These are phyloP conservation scores for Zhuqinia jingwanae DNA, from an alignment of 2,888 invertebrate species.

Conservation along the genomic window DNA sequence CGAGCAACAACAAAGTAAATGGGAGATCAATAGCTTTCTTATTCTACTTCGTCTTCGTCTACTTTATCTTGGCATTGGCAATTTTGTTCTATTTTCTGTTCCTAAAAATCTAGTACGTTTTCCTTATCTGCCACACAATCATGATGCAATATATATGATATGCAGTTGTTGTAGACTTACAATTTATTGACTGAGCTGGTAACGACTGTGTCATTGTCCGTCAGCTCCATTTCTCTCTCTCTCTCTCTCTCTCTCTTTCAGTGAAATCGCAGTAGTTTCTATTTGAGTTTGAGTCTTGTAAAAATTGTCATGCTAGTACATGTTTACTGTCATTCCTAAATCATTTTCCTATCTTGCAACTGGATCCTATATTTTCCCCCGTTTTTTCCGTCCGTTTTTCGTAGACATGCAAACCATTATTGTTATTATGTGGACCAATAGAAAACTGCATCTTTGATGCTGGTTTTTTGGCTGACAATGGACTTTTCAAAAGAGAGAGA, in stretches of 20 bases:
- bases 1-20: constrained; percentile 42
- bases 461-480: no score
- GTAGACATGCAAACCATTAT: no score
- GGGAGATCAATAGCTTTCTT: constrained; percentile 32
- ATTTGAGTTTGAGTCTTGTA: background rate
- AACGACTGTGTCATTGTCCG: no score
- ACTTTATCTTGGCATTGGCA: constrained; percentile 37
- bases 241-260: no score
- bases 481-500: no score
- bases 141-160: constrained; percentile 20
- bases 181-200: background rate
- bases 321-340: background rate
- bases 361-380: no score
- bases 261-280: no score
- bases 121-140: constrained; percentile 19
- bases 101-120: background rate
- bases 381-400: no score
- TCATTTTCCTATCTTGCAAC: background rate
- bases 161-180: background rate
- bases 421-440: no score
- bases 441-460: no score
- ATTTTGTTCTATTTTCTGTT: constrained; percentile 6
- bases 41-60: no score
- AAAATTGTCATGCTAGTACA: background rate
- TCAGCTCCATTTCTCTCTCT: no score